These are phyloP conservation scores for Meteorus sp. DNA, from an alignment of 1,140 invertebrate genomes.

Conservation along the genomic window DNA sequence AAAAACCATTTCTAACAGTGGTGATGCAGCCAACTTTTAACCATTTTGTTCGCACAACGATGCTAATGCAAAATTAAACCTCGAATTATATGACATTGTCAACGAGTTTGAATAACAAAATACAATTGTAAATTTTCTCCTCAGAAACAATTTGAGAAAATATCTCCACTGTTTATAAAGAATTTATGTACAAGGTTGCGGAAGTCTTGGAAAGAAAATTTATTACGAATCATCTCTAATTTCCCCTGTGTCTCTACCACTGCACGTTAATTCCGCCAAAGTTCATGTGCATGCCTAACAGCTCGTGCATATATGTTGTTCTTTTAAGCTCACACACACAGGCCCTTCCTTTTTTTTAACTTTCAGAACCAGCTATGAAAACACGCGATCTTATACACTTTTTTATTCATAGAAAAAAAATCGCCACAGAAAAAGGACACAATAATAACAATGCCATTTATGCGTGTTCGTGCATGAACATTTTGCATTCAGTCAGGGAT, in stretches of 20 bases:
- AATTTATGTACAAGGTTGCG: conserved; percentile 16
- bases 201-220: conserved; percentile 24
- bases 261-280: conserved; percentile 15
- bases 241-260: too few species aligned
- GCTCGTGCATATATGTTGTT: conserved; percentile 1
- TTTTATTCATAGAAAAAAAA: conserved; percentile 10
- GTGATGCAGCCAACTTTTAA: too few species aligned
- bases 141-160: not conserved
- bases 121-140: not conserved
- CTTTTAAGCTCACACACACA: not conserved
- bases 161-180: too few species aligned
- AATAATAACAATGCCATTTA: conserved; percentile 4
- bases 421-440: not conserved
- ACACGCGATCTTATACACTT: conserved; percentile 21
- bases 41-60: too few species aligned
- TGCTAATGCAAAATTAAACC: too few species aligned
- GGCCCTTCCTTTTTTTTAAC: not conserved
- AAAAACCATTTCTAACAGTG: too few species aligned
- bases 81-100: too few species aligned
- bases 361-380: conserved; percentile 5
- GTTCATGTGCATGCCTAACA: conserved; percentile 19
- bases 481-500: not conserved
- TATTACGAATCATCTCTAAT: conserved; percentile 28
- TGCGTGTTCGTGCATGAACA: not conserved
- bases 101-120: too few species aligned